phyloP scores from a whole-genome alignment of 1,140 invertebrate species.

The Papilio dardanus region DNA sequence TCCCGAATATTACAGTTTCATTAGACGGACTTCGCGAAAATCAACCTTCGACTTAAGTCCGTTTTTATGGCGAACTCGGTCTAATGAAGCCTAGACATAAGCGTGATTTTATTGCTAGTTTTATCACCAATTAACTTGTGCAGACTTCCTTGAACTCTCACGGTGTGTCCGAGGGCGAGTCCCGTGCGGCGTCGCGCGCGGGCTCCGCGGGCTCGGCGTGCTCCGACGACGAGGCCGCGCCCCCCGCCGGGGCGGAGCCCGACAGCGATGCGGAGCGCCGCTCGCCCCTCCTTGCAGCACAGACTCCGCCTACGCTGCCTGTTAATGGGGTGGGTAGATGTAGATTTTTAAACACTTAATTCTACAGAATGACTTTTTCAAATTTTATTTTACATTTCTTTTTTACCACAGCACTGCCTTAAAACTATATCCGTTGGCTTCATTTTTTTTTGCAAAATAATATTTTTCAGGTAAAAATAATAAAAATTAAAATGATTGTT shows the following conservation, averaged over 20 bases:
- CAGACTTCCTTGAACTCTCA: slow-evolving; percentile 52
- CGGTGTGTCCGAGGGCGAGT: slow-evolving; percentile 45
- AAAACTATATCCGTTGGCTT: too few species aligned
- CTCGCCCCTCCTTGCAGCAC: slow-evolving; percentile 85
- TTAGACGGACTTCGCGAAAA: too few species aligned
- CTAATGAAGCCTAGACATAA: too few species aligned
- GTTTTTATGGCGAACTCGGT: too few species aligned
- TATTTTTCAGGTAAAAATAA: neutral
- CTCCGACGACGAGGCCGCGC: slow-evolving; percentile 48
- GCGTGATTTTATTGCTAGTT: too few species aligned
- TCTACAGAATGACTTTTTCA: too few species aligned
- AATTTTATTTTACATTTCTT: too few species aligned
- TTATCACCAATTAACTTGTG: too few species aligned
- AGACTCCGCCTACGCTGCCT: slow-evolving; percentile 76
- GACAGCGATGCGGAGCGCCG: slow-evolving; percentile 92
- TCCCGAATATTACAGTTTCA: neutral
- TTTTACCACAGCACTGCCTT: too few species aligned
- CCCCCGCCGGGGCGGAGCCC: slow-evolving; percentile 82
- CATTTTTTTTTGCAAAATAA: too few species aligned
- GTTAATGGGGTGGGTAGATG: slow-evolving; percentile 68
- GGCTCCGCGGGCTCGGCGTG: slow-evolving; percentile 40
- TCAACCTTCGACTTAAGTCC: too few species aligned
- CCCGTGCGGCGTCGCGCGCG: slow-evolving; percentile 44
- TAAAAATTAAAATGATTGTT: neutral
- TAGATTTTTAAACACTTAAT: too few species aligned